Evolutionary conservation across 2,797 vertebrate species (phyloP).

Genomic region (Amblyraja radiata): DNA sequence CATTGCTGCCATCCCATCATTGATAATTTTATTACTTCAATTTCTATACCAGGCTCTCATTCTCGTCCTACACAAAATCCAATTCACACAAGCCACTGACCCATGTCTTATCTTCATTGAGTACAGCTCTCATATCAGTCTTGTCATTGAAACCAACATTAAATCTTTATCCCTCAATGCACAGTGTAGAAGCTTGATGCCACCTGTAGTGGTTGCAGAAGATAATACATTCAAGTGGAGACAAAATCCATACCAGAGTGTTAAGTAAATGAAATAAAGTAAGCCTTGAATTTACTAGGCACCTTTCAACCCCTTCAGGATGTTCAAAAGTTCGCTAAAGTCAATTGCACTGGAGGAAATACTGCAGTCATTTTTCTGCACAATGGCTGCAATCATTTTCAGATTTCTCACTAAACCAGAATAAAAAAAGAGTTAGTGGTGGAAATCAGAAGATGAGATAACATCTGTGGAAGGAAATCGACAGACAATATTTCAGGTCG

Average conservation of each 20-base stretch:
- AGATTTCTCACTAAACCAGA: no score
- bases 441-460: no score
- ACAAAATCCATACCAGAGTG: background rate
- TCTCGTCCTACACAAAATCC: background rate
- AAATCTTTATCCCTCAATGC: background rate
- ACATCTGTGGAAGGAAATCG: no score
- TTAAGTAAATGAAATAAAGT: background rate
- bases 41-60: no score
- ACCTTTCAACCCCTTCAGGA: no score
- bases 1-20: background rate
- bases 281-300: no score
- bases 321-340: no score
- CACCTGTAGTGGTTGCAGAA: background rate
- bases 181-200: background rate
- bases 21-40: background rate
- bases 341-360: no score
- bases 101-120: background rate
- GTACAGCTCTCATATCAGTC: background rate
- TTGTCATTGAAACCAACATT: background rate
- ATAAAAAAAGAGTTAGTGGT: no score
- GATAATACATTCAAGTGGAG: background rate
- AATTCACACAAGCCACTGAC: background rate
- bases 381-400: no score
- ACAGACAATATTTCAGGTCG: no score
- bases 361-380: no score